Conservation (phyloP, 2,797 vertebrate species). For the Pagetopsis macropterus region DNA sequence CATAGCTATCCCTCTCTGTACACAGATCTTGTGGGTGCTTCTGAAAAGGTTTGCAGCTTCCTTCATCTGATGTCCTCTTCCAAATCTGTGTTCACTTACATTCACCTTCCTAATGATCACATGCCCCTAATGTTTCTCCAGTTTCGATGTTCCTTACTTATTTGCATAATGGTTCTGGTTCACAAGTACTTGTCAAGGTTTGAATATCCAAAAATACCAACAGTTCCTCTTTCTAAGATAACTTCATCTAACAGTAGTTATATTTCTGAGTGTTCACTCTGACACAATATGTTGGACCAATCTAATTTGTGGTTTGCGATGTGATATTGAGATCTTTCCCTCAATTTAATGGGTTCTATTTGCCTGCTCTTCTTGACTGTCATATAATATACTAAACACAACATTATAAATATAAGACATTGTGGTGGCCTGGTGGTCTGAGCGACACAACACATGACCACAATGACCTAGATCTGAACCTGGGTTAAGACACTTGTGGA, state of each 20-base stretch:
- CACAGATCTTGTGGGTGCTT: not conserved
- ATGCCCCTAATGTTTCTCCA: not conserved
- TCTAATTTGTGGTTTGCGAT: not conserved
- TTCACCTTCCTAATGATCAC: slow-evolving; percentile 1
- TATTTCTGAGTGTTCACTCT: not conserved
- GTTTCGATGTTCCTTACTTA: not conserved
- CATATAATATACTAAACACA: not conserved
- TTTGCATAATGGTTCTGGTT: not conserved
- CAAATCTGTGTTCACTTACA: not conserved
- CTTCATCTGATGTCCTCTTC: not conserved
- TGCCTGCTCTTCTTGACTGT: not conserved
- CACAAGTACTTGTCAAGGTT: not conserved
- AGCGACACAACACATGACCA: not conserved
- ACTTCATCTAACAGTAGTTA: not conserved
- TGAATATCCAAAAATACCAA: not conserved
- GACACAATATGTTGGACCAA: not conserved
- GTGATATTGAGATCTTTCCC: not conserved
- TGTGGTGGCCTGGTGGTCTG: not conserved
- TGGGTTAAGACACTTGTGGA: not conserved
- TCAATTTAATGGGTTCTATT: not conserved
- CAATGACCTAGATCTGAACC: slow-evolving; percentile 17
- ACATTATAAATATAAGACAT: not conserved
- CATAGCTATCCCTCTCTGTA: not conserved
- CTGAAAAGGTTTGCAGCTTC: not conserved
- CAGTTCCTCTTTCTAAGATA: not conserved